These are phyloP conservation scores for Cataglyphis cursor DNA, from an alignment of 2,888 invertebrate species.

Conservation along the genomic window DNA sequence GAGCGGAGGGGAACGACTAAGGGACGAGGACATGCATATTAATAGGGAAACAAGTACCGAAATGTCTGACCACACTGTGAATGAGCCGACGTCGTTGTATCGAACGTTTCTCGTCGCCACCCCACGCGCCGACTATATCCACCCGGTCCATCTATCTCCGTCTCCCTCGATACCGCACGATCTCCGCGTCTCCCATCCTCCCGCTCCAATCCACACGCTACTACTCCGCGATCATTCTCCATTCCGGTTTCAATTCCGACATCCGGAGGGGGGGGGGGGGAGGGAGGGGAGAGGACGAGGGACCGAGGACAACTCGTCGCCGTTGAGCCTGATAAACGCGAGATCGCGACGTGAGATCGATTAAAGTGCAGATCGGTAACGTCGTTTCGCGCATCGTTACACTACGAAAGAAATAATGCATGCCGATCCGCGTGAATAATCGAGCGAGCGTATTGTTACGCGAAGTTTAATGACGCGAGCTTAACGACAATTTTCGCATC, in stretches of 20 bases:
- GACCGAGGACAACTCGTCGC: slow-evolving; percentile 60
- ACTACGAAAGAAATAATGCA: slow-evolving; percentile 29
- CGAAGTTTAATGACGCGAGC: slow-evolving; percentile 39
- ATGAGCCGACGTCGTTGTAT: slow-evolving; percentile 78
- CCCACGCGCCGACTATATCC: background rate
- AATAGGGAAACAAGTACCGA: slow-evolving; percentile 82
- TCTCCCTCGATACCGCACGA: slow-evolving; percentile 25
- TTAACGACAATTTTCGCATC: slow-evolving; percentile 17
- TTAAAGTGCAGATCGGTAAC: slow-evolving; percentile 62
- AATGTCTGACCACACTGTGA: slow-evolving; percentile 79
- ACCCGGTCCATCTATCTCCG: slow-evolving; percentile 25
- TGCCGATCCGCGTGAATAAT: slow-evolving; percentile 51
- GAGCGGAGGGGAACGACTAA: slow-evolving; percentile 66
- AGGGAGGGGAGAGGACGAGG: too few relatives aligned
- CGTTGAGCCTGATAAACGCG: slow-evolving; percentile 69
- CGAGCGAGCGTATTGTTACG: slow-evolving; percentile 58
- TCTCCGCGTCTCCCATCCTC: slow-evolving; percentile 9
- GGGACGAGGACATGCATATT: slow-evolving; percentile 83
- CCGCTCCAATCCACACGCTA: background rate
- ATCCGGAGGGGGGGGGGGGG: slow-evolving; percentile 33
- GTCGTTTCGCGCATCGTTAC: slow-evolving; percentile 29
- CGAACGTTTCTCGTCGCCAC: slow-evolving; percentile 69
- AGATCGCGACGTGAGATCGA: slow-evolving; percentile 62
- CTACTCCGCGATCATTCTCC: slow-evolving; percentile 40
- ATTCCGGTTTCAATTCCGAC: slow-evolving; percentile 70